These are phyloP conservation scores for Umimayanthus kanabou DNA, from an alignment of 92 coral and sea anemone genomes.

Conservation along the genomic window DNA sequence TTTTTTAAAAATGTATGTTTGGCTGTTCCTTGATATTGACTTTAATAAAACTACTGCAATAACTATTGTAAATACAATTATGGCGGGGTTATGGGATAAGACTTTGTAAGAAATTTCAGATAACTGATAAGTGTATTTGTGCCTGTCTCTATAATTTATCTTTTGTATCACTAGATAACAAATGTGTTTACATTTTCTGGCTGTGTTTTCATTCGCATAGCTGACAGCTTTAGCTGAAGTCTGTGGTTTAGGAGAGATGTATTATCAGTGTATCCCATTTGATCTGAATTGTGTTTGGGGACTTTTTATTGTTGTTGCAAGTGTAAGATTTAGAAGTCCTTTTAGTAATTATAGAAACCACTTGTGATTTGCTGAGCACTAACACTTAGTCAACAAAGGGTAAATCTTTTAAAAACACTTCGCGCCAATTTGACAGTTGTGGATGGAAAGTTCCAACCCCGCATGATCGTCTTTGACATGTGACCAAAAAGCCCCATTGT, in stretches of 20 bases:
- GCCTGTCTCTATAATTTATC: slow-evolving; percentile 24
- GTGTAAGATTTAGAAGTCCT: slow-evolving; percentile 50
- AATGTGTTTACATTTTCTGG: slow-evolving; percentile 21
- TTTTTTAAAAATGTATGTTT: background rate
- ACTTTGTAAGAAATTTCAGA: background rate
- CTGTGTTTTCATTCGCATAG: slow-evolving; percentile 35
- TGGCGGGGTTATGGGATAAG: background rate
- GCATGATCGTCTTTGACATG: slow-evolving; percentile 57
- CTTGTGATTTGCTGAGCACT: slow-evolving; percentile 69
- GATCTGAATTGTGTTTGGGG: slow-evolving; percentile 34
- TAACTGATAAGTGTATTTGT: background rate
- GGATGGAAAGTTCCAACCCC: slow-evolving; percentile 61
- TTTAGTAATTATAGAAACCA: slow-evolving; percentile 54
- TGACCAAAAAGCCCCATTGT: slow-evolving; percentile 64
- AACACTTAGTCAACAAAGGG: slow-evolving; percentile 67
- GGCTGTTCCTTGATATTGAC: background rate
- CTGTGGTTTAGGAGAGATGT: slow-evolving; percentile 14
- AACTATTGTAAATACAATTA: background rate
- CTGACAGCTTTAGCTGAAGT: slow-evolving; percentile 26
- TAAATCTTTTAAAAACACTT: slow-evolving; percentile 83
- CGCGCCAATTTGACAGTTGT: slow-evolving; percentile 73
- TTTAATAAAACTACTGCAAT: background rate
- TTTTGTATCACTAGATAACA: slow-evolving; percentile 27
- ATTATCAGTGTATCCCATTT: slow-evolving; percentile 23
- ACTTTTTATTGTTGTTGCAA: slow-evolving; percentile 29